Conservation (phyloP, 2,888 invertebrate species). For the Idaea dimidiata region DNA sequence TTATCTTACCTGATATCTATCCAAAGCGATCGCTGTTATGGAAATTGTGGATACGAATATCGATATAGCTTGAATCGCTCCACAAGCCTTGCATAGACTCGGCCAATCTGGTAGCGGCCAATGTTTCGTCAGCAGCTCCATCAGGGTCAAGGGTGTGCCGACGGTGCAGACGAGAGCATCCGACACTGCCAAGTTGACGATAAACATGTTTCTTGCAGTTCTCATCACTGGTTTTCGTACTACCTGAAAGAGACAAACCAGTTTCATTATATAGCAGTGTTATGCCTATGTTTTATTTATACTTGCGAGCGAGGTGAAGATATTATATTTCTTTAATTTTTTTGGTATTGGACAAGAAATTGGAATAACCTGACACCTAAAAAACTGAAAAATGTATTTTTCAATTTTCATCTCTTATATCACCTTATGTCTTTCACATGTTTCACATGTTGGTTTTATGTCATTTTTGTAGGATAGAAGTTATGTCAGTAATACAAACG, state of each 20-base stretch:
- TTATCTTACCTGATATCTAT: slow-evolving; percentile 86
- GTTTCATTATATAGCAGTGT: background rate
- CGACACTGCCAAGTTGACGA: slow-evolving; percentile 91
- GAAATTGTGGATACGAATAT: slow-evolving; percentile 96
- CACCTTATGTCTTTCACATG: no score
- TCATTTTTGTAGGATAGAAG: no score
- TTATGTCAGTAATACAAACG: no score
- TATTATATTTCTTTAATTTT: no score
- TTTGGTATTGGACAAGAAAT: no score
- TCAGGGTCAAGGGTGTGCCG: slow-evolving; percentile 93
- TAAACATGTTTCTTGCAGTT: slow-evolving; percentile 95
- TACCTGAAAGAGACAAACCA: slow-evolving; percentile 74
- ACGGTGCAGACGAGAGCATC: slow-evolving; percentile 93
- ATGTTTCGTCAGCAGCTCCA: slow-evolving; percentile 91
- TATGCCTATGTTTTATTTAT: no score
- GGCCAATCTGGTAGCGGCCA: slow-evolving; percentile 92
- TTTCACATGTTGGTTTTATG: no score
- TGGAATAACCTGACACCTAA: no score
- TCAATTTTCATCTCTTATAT: no score
- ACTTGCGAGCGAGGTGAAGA: no score
- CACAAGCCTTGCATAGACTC: slow-evolving; percentile 91
- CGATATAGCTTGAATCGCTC: slow-evolving; percentile 92
- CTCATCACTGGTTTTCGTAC: slow-evolving; percentile 93
- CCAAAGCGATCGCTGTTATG: slow-evolving; percentile 94
- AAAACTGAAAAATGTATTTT: no score